phyloP scores from a whole-genome alignment of 92 coral and sea anemone genomes.

The Umimayanthus kanabou region DNA sequence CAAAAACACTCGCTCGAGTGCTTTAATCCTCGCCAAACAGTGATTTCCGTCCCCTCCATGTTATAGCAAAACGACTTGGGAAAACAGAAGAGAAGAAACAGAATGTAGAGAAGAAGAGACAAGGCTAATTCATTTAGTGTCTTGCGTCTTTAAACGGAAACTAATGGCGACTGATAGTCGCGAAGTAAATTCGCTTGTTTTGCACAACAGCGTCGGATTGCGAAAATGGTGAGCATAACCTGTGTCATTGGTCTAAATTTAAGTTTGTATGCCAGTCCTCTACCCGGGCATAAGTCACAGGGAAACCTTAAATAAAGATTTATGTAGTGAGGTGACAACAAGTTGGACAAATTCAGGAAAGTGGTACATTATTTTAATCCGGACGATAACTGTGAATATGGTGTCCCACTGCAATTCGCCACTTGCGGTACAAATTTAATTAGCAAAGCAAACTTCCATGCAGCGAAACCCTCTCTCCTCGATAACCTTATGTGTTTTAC shows the following conservation, averaged over 20 bases:
- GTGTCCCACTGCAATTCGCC: constrained; percentile 31
- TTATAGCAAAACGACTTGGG: background rate
- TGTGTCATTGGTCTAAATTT: background rate
- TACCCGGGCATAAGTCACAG: background rate
- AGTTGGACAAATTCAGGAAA: constrained; percentile 41
- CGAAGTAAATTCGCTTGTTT: constrained; percentile 40
- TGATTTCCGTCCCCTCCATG: background rate
- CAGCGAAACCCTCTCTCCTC: constrained; percentile 20
- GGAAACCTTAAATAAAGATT: constrained; percentile 4
- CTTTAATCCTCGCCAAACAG: background rate
- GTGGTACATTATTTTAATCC: constrained; percentile 41
- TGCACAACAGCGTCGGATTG: background rate
- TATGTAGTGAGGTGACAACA: constrained; percentile 37
- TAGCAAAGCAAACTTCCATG: constrained; percentile 31
- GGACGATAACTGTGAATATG: constrained; percentile 15
- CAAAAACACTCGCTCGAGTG: background rate
- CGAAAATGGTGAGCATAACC: background rate
- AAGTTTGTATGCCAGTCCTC: background rate
- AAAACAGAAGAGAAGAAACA: background rate
- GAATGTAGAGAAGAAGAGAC: constrained; percentile 5
- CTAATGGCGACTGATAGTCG: constrained; percentile 65
- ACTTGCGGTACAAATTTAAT: constrained; percentile 46
- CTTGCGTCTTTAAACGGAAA: constrained; percentile 52
- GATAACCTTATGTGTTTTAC: constrained; percentile 34
- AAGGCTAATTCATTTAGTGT: constrained; percentile 33